Evolutionary conservation across 64 coral and sea anemone species (phyloP).

Genomic region (Actinia tenebrosa): DNA sequence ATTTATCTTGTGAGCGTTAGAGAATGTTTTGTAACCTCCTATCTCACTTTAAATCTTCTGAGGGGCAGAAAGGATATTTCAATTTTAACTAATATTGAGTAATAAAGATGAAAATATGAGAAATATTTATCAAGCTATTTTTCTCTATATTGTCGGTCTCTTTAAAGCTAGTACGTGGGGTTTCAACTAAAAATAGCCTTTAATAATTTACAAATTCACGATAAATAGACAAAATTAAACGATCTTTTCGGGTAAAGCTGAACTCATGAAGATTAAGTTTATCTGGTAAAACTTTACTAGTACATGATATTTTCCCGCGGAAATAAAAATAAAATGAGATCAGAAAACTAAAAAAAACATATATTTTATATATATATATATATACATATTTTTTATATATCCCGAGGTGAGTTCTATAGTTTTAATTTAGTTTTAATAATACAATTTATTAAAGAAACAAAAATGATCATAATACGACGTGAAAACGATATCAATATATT

Average conservation of each 20-base stretch:
- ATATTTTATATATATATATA: too few relatives aligned
- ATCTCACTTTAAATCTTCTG: too few relatives aligned
- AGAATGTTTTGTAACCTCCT: too few relatives aligned
- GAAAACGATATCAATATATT: neutral
- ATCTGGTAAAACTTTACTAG: too few relatives aligned
- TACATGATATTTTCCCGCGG: too few relatives aligned
- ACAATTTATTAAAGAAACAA: neutral
- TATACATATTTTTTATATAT: too few relatives aligned
- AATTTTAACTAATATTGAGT: neutral
- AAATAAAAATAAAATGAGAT: too few relatives aligned
- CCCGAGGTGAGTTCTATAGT: too few relatives aligned
- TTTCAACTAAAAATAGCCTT: neutral
- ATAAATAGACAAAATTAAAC: neutral
- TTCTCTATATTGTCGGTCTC: neutral
- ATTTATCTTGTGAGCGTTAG: too few relatives aligned
- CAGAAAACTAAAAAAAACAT: too few relatives aligned
- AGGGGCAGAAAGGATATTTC: neutral
- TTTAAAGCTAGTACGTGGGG: neutral
- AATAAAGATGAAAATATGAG: neutral
- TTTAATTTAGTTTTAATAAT: too few relatives aligned
- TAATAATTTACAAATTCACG: slow-evolving; percentile 3
- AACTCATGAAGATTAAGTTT: too few relatives aligned
- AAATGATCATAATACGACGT: neutral
- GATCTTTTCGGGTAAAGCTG: neutral
- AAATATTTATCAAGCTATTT: neutral